These are phyloP conservation scores for roundworm (Caenorhabditis elegans) DNA, from an alignment of 1,140 invertebrate species.

Conservation along the genomic window WBcel235 BX284602.5:5587501-5588000, in stretches of 20 bases:
- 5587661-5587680: neutral
- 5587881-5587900: slow-evolving; percentile 8
- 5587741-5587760: neutral
- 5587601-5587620: neutral
- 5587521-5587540: neutral
- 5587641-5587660: neutral
- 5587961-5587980: neutral
- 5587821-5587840: neutral
- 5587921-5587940: neutral
- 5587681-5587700: neutral
- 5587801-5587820: neutral
- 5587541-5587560: neutral
- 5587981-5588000: neutral
- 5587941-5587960: neutral
- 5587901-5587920: neutral
- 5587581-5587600: neutral
- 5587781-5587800: neutral
- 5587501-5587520: neutral
- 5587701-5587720: neutral
- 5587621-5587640: neutral
- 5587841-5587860: neutral
- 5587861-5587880: neutral
- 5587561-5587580: neutral
- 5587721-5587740: neutral
- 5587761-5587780: neutral